Evolutionary conservation across 1,140 invertebrate species (phyloP).

Genomic region (Hesperophylax magnus): DNA sequence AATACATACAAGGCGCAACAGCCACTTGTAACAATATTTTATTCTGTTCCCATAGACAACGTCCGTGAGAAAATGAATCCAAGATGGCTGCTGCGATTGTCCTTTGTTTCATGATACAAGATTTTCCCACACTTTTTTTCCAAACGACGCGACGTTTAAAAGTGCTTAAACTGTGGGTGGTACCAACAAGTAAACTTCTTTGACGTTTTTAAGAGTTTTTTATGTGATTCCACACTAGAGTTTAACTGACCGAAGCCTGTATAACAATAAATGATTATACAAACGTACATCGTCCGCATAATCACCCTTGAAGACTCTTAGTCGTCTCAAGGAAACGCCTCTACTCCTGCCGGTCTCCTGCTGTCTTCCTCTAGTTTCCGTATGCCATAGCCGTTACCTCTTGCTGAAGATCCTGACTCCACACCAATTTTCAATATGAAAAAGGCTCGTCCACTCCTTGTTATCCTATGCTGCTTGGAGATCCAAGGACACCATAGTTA

Average conservation of each 20-base stretch:
- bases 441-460: no score
- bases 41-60: constrained; percentile 19
- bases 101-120: background rate
- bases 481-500: no score
- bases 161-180: constrained; percentile 1
- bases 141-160: background rate
- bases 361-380: no score
- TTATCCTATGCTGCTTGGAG: no score
- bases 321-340: background rate
- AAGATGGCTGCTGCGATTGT: constrained; percentile 15
- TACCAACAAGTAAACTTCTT: background rate
- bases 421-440: no score
- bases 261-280: background rate
- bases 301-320: background rate
- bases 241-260: background rate
- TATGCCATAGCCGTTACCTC: no score
- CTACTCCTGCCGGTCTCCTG: background rate
- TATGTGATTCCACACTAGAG: no score
- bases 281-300: background rate
- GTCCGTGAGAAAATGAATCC: constrained; percentile 14
- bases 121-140: constrained; percentile 20
- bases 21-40: no score
- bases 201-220: no score
- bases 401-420: no score
- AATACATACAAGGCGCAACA: constrained; percentile 8